phyloP scores from a whole-genome alignment of 2,888 invertebrate species.

The Drosophila aldrichi region DNA sequence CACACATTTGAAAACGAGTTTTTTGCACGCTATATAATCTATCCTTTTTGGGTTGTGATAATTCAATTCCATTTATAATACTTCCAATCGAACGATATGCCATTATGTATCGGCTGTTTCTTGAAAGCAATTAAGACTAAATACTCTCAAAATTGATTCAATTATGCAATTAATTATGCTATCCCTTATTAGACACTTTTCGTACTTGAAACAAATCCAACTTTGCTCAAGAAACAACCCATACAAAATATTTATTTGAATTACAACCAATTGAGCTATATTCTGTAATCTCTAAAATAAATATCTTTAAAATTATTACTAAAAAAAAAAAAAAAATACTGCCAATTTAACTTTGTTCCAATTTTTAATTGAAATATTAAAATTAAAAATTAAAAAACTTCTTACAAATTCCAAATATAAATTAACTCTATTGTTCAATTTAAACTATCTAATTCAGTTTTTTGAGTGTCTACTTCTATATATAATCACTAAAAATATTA shows the following conservation, averaged over 20 bases:
- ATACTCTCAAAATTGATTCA: too few species aligned
- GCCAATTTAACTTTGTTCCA: constrained; percentile 20
- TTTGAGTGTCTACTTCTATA: constrained; percentile 69
- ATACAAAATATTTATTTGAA: constrained; percentile 13
- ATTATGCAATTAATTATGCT: neutral
- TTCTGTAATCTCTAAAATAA: neutral
- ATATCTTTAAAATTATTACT: neutral
- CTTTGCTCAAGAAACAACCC: constrained; percentile 34
- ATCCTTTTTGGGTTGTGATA: constrained; percentile 41
- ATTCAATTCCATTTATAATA: constrained; percentile 10
- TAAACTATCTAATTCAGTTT: constrained; percentile 48
- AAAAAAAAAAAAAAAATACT: constrained; percentile 20
- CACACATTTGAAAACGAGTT: constrained; percentile 74
- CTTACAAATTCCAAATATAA: constrained; percentile 27
- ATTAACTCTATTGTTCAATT: constrained; percentile 42
- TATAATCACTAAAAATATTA: constrained; percentile 49
- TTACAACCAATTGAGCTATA: constrained; percentile 10
- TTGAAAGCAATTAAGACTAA: neutral
- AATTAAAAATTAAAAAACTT: constrained; percentile 8
- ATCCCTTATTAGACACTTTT: neutral
- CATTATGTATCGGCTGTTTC: constrained; percentile 24
- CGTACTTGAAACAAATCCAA: too few species aligned
- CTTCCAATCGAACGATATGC: constrained; percentile 6
- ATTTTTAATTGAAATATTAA: constrained; percentile 11
- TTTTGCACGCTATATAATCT: constrained; percentile 68